Evolutionary conservation across 1,140 invertebrate genomes (phyloP).

Genomic region (Drosophila erecta): DNA sequence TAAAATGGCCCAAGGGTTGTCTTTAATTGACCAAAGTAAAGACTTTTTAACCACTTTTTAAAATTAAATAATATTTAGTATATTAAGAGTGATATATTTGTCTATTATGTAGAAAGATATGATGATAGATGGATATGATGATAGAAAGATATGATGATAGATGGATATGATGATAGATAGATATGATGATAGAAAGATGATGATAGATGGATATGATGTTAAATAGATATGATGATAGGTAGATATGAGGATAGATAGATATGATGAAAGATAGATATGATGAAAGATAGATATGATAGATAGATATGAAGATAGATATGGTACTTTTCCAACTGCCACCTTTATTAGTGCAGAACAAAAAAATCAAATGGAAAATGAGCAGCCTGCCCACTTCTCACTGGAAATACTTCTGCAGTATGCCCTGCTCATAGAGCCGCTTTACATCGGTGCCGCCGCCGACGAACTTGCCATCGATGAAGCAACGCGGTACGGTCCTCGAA

Average conservation of each 20-base stretch:
- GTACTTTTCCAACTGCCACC: not conserved
- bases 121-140: too few species aligned
- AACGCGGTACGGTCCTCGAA: conserved; percentile 93
- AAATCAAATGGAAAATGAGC: not conserved
- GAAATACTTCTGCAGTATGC: conserved; percentile 86
- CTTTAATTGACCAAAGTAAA: not conserved
- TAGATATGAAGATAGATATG: too few species aligned
- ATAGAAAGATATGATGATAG: too few species aligned
- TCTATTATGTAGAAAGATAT: too few species aligned
- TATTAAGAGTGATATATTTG: too few species aligned
- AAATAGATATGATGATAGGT: too few species aligned
- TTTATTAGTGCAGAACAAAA: conserved; percentile 1
- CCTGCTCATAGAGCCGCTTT: conserved; percentile 89
- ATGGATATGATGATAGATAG: too few species aligned
- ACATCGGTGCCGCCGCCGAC: conserved; percentile 97
- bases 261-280: too few species aligned
- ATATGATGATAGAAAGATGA: too few species aligned
- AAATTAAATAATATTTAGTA: not conserved
- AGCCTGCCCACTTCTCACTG: conserved; percentile 9
- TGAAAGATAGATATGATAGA: too few species aligned
- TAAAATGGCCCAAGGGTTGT: not conserved
- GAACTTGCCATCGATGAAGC: conserved; percentile 95
- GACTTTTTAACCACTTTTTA: not conserved
- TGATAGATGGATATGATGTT: too few species aligned
- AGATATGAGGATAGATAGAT: too few species aligned